phyloP scores from a whole-genome alignment of 1,140 invertebrate genomes.

The Pygmarrhopalites habei region DNA sequence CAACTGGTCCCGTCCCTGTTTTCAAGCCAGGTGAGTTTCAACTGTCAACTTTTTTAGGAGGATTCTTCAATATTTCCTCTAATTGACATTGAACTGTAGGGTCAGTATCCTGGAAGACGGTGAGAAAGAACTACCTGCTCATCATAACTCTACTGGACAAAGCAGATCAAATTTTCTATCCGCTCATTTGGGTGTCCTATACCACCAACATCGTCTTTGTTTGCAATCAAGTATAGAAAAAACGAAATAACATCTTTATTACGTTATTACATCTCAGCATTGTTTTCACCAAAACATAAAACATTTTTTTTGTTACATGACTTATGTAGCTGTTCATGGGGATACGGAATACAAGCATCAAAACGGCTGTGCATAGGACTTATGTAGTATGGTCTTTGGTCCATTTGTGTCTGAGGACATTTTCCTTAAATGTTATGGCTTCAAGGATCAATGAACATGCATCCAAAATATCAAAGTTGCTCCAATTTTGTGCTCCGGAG shows the following conservation, averaged over 20 bases:
- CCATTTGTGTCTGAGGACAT: constrained; percentile 25
- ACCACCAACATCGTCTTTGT: constrained; percentile 35
- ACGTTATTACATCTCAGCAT: not conserved
- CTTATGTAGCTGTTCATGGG: constrained; percentile 23
- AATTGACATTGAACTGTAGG: constrained; percentile 16
- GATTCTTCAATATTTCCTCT: not conserved
- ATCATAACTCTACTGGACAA: constrained; percentile 26
- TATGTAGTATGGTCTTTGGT: constrained; percentile 34
- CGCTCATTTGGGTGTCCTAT: constrained; percentile 36
- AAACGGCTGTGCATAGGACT: constrained; percentile 14
- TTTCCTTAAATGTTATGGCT: constrained; percentile 30
- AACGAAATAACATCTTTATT: not conserved
- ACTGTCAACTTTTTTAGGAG: constrained; percentile 11
- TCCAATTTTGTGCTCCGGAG: constrained; percentile 27
- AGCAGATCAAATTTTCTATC: constrained; percentile 27
- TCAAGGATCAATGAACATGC: constrained; percentile 28
- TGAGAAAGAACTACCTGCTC: constrained; percentile 24
- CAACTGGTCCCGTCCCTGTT: no score
- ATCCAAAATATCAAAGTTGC: constrained; percentile 16
- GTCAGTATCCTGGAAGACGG: constrained; percentile 17
- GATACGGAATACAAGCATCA: not conserved
- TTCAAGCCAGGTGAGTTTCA: constrained; percentile 9
- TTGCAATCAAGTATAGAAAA: constrained; percentile 29
- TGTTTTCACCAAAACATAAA: not conserved
- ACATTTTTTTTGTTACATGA: not conserved